These are phyloP conservation scores for Phoxinus phoxinus DNA, from an alignment of 2,113 vertebrate genomes.

Conservation along the genomic window DNA sequence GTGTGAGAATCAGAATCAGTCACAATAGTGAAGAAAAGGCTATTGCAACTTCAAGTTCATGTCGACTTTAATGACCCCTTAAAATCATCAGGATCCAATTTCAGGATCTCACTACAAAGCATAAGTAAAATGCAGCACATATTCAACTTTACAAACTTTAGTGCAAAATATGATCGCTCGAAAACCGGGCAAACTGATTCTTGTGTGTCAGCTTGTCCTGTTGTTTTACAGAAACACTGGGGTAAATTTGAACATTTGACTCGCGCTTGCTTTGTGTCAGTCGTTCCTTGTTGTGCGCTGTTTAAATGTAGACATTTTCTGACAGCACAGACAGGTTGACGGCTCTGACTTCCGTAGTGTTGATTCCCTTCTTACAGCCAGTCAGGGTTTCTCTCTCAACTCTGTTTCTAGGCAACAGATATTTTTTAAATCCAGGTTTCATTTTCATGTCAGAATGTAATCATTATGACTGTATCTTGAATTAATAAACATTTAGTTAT, in stretches of 20 bases:
- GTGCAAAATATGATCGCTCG: background rate
- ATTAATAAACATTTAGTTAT: background rate
- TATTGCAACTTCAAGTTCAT: no score
- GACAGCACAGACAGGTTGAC: background rate
- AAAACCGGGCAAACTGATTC: background rate
- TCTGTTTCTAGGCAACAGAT: slow-evolving; percentile 63
- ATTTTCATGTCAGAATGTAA: slow-evolving; percentile 34
- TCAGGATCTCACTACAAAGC: background rate
- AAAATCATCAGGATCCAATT: background rate
- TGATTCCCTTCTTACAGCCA: background rate
- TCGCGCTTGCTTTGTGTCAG: background rate
- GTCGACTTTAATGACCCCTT: no score
- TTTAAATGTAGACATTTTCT: background rate
- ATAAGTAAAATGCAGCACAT: background rate
- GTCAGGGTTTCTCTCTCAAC: background rate
- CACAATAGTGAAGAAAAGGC: no score
- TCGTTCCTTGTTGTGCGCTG: background rate
- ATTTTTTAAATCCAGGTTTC: slow-evolving; percentile 47
- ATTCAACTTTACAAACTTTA: background rate
- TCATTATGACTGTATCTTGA: background rate
- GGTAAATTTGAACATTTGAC: background rate
- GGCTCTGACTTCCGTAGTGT: background rate
- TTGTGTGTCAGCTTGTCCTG: background rate
- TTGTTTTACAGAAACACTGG: background rate
- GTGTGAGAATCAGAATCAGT: no score